Base-by-base conservation (phyloP, 2,797 vertebrate species). In the Galagoides demidoff region DNA sequence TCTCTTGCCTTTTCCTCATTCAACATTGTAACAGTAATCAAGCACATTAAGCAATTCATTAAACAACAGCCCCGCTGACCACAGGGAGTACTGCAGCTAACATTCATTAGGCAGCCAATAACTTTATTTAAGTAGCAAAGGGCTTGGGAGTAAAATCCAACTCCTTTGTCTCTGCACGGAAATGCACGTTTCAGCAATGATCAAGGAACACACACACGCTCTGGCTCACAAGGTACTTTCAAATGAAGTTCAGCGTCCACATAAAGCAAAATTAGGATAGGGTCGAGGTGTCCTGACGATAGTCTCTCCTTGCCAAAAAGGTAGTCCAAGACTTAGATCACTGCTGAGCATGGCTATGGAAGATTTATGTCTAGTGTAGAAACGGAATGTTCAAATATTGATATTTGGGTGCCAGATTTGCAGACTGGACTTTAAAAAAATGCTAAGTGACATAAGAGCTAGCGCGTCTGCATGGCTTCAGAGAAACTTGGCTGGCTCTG, bases 41-140 rank as follows among this genome's bases (percentile, higher is more conserved):
- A 98, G 98, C 98, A 98, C 98, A 99, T 99, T 99, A 99, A 99
- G 98, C 98, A 99, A 99, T 99, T 99, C 99, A 99, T 99, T 99
- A 99, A 99, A 98, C 98, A 99, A 98, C 98, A 98, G 98, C 97
- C 98, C 98, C 97, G 96, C 98, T 99, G 99, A 99, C 99, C 98
- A 98, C 98, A 98, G 98, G 98, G 99, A 99, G 98, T 98, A 98
- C 96, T 98, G 98, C 97, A 98, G 98, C 98, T 98, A 97, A 98
- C 98, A 98, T 98, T 99, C 98, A 98, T 99, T 98, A 98, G 98
- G 97, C 98, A 98, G 97, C 98, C 90, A 98, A 98, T 98, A 98
- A 98, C 98, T 99, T 99, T 98, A 98, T 98, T 98, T 98, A 98
- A 98, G 98, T 97, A 97, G 98, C 96, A 98, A 97, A 97, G 97